phyloP scores from a whole-genome alignment of 2,113 vertebrate genomes.

The Nettapus auritus region DNA sequence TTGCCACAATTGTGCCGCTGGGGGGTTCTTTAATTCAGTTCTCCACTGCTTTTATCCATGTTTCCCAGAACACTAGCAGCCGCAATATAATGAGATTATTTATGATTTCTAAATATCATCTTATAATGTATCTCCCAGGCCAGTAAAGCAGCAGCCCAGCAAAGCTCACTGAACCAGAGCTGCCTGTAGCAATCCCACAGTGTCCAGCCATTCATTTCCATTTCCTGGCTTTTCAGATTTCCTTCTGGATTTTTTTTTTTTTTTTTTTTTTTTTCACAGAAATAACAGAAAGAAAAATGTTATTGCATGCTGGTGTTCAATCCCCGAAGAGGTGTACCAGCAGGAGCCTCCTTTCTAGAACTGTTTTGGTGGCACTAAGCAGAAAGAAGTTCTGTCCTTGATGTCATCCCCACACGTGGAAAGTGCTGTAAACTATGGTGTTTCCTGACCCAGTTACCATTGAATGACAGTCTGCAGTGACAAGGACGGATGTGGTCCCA shows the following conservation, averaged over 20 bases:
- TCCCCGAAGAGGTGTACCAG: neutral
- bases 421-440: neutral
- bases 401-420: neutral
- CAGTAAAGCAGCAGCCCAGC: conserved; percentile 20
- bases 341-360: neutral
- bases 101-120: conserved; percentile 50
- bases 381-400: neutral
- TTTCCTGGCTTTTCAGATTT: conserved; percentile 13
- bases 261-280: neutral
- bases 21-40: conserved; percentile 17
- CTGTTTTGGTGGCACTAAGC: neutral
- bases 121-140: conserved; percentile 39
- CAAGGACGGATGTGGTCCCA: accelerated
- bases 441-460: neutral
- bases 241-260: neutral
- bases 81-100: conserved; percentile 39
- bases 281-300: conserved; percentile 5
- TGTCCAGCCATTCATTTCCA: conserved; percentile 15
- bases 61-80: conserved; percentile 35
- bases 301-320: neutral
- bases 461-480: neutral
- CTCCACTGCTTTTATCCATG: conserved; percentile 4
- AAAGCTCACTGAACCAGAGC: conserved; percentile 48
- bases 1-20: neutral
- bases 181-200: conserved; percentile 5